A percentile compares a stretch with the other conserved stretches of the same genome.
These are phyloP conservation scores for Apantesis nais DNA, from an alignment of 2,888 invertebrate genomes.

Conservation along the genomic window DNA sequence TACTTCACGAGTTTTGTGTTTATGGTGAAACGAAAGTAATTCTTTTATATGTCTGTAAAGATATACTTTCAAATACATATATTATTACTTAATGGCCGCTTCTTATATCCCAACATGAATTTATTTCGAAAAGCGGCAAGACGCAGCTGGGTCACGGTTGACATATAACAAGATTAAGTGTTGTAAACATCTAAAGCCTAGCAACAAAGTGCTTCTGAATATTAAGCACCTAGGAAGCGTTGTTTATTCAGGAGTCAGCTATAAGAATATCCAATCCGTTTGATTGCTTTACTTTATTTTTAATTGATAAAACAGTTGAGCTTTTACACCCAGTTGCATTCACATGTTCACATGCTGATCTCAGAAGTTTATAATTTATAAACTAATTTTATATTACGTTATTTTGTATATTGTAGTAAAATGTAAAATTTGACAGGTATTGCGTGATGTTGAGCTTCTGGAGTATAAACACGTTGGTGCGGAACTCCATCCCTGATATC, in stretches of 20 bases:
- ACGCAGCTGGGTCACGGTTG: slow-evolving; percentile 33
- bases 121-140: slow-evolving; percentile 32
- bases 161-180: slow-evolving; percentile 47
- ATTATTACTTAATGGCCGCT: slow-evolving; percentile 4
- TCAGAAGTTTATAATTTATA: no score
- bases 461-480: no score
- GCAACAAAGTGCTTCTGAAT: slow-evolving; percentile 42
- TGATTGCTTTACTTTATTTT: no score
- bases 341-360: no score
- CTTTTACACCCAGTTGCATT: no score
- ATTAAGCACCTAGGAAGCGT: slow-evolving; percentile 31
- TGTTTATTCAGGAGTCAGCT: slow-evolving; percentile 40
- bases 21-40: neutral
- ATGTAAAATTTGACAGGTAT: no score
- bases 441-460: no score
- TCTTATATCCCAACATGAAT: slow-evolving; percentile 24
- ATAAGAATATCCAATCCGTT: slow-evolving; percentile 28
- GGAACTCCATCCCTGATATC: no score
- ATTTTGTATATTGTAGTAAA: no score
- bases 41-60: neutral
- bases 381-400: no score
- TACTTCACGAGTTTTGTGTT: neutral
- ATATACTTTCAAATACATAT: slow-evolving; percentile 1
- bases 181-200: slow-evolving; percentile 29
- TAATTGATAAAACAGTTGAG: neutral